Evolutionary conservation across 2,797 vertebrate genomes (phyloP).

Genomic region (Gouania willdenowi): DNA sequence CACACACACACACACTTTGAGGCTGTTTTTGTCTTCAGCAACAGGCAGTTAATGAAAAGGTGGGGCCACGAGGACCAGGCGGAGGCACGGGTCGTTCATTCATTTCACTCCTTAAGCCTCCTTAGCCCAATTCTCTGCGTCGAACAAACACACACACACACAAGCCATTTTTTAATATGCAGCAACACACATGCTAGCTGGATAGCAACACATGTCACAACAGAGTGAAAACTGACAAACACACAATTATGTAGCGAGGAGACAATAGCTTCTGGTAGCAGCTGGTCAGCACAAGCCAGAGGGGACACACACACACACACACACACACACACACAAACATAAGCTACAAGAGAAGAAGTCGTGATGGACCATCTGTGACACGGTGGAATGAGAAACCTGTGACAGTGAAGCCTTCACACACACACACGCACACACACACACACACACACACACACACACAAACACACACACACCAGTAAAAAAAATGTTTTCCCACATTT

Average conservation of each 20-base stretch:
- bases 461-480: conserved; percentile 20
- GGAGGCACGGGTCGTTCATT: conserved; percentile 47
- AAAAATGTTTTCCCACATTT: too few relatives aligned
- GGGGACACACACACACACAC: conserved; percentile 11
- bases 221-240: neutral
- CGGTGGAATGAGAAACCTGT: conserved; percentile 45
- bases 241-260: conserved; percentile 6
- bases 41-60: conserved; percentile 72
- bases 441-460: conserved; percentile 4
- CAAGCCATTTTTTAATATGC: too few relatives aligned
- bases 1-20: conserved; percentile 11
- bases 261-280: conserved; percentile 56
- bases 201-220: too few relatives aligned
- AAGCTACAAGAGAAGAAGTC: conserved; percentile 42
- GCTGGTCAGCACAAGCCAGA: conserved; percentile 55
- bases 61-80: conserved; percentile 28
- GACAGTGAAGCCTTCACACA: conserved; percentile 54
- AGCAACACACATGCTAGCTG: too few relatives aligned
- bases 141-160: neutral
- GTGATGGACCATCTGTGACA: conserved; percentile 56
- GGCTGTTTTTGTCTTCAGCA: conserved; percentile 52
- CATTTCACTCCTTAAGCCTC: conserved; percentile 25
- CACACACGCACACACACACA: conserved; percentile 17
- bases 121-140: neutral
- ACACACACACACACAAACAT: neutral